Base-by-base conservation (phyloP, 2,888 invertebrate genomes). In the Thymelicus lineola region DNA sequence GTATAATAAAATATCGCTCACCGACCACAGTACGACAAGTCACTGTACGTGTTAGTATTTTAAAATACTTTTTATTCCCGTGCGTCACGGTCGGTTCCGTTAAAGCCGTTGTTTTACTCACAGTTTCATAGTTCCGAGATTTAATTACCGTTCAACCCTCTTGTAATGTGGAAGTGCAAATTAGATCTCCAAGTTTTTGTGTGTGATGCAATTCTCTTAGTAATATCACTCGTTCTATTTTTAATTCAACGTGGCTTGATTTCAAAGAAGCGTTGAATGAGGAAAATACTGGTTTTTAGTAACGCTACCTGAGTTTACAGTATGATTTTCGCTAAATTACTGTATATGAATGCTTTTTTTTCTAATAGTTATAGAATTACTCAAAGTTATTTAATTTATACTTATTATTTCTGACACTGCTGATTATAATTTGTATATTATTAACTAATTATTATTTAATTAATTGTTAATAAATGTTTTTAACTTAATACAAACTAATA, bases 121-220 rank as follows among this genome's bases (percentile, higher is more conserved):
- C 50, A 35, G 48, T 66, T 66, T 57, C 35, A 6, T 50, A 36
- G 38, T 66, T 66, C n/a, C 50, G n/a, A 60, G 48, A 66, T 60
- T 60, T 66, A 66, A 66, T 66, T 66, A 66, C 60, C 42, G 35
- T 66, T 60, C 46, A 28, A 12, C 35, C 15, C 36, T 48, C 17
- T 38, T 53, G 35, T 58, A 17, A 59, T 14, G 48, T 36, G 46
- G 0, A 20, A 57, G 66, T 38, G 58, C 14, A 66, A 66, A 59
- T 66, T 66, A 35, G 45, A 10, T 65, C 53, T 45, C 28, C 17
- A 45, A 42, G 15, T 20, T 66, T 46, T 20, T 38, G 38, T 42
- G 45, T 45, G 9, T 17, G 60, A 59, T 15, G 59, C 10, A 59
- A 10, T 15, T 35, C 36, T n/a, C 57, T 7, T n/a, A 57, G 6